Evolutionary conservation across 2,113 vertebrate genomes (phyloP).

Genomic region (Sinocyclocheilus anophthalmus): DNA sequence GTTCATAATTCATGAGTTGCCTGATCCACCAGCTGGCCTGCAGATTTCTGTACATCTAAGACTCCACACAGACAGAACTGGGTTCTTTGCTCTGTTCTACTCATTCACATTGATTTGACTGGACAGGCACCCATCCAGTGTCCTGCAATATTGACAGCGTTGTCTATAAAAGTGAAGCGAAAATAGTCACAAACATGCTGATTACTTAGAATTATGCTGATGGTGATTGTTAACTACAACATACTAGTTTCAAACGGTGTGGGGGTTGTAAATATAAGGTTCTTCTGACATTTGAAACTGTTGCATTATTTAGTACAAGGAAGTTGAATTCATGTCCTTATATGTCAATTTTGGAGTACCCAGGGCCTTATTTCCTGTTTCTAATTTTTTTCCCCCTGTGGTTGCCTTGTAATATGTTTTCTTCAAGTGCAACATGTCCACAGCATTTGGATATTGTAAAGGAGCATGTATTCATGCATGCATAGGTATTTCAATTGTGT

Average conservation of each 20-base stretch:
- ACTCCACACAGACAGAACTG: not conserved
- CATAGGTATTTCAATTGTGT: not conserved
- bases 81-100: not conserved
- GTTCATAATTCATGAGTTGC: conserved; percentile 17
- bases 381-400: not conserved
- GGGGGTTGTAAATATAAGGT: not conserved
- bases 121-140: not conserved
- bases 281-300: not conserved
- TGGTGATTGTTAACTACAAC: not conserved
- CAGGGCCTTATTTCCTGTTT: conserved; percentile 47
- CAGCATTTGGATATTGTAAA: not conserved
- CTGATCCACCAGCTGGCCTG: conserved; percentile 2
- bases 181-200: not conserved
- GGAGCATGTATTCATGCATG: too few relatives aligned
- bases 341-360: conserved; percentile 45
- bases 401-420: not conserved
- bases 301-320: conserved; percentile 36
- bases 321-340: conserved; percentile 58
- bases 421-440: not conserved
- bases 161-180: not conserved
- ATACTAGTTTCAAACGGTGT: not conserved
- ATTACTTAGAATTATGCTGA: too few relatives aligned
- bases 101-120: not conserved
- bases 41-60: not conserved
- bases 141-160: not conserved